Conservation (phyloP, 2,888 invertebrate genomes). For the Agrilus mali region DNA sequence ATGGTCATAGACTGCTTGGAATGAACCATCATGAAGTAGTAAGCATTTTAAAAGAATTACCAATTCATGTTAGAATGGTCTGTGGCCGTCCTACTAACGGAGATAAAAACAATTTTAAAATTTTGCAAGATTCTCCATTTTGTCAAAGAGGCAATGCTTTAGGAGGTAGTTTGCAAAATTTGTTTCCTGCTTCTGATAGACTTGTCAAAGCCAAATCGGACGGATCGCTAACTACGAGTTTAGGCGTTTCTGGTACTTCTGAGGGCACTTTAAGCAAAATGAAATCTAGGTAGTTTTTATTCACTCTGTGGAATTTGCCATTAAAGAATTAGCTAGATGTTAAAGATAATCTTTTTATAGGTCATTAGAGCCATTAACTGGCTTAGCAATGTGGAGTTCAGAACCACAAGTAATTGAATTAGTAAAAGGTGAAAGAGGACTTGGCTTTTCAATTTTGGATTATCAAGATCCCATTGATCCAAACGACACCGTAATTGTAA, state of each 20-base stretch:
- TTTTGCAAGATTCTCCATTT: constrained; percentile 21
- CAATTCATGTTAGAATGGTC: constrained; percentile 81
- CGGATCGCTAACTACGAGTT: constrained; percentile 62
- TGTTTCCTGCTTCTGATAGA: constrained; percentile 53
- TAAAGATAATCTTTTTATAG: too few relatives aligned
- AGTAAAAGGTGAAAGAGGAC: constrained; percentile 90
- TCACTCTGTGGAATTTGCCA: too few relatives aligned
- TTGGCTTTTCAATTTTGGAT: constrained; percentile 97
- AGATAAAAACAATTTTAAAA: constrained; percentile 26
- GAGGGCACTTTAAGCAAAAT: constrained; percentile 47
- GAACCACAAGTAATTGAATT: constrained; percentile 94
- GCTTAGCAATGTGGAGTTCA: constrained; percentile 96
- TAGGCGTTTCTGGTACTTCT: constrained; percentile 44
- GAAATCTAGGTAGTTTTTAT: constrained; percentile 48
- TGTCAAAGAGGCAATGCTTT: constrained; percentile 28
- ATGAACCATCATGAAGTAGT: constrained; percentile 94
- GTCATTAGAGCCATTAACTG: constrained; percentile 93
- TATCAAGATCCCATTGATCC: constrained; percentile 93
- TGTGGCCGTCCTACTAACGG: constrained; percentile 51
- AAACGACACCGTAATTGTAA: constrained; percentile 93
- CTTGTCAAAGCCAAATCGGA: constrained; percentile 86
- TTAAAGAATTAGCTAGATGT: too few relatives aligned
- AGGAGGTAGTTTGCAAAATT: constrained; percentile 48
- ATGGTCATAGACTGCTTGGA: constrained; percentile 75
- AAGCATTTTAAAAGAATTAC: constrained; percentile 81